phyloP scores from a whole-genome alignment of 2,797 vertebrate species.

The Gallirallus australis region DNA sequence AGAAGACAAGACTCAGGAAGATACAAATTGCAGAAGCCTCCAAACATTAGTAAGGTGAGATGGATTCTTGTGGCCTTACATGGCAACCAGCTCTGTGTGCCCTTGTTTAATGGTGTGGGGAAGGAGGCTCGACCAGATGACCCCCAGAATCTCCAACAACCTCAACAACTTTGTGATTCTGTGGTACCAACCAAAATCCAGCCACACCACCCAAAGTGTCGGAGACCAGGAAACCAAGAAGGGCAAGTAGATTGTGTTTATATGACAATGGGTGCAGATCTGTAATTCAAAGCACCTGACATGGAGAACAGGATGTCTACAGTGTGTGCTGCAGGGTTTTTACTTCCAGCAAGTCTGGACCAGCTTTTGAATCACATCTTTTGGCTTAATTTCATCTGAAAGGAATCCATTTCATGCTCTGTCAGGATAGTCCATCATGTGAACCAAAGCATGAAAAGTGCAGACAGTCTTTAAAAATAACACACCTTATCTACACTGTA shows the following conservation, averaged over 20 bases:
- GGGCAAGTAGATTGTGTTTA: neutral
- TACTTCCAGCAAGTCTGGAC: neutral
- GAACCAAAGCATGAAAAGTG: neutral
- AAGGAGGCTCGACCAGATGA: neutral
- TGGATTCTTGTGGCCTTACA: neutral
- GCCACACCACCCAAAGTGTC: accelerated
- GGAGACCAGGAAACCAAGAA: neutral
- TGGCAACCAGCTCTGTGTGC: accelerated
- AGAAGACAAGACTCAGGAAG: neutral
- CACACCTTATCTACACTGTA: neutral
- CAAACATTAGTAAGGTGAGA: neutral
- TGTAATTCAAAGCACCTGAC: neutral
- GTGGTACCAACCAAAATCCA: neutral
- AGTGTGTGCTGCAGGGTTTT: neutral
- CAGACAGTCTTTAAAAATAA: neutral
- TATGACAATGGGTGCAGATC: neutral
- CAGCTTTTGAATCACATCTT: neutral
- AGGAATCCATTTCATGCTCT: neutral
- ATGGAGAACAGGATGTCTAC: neutral
- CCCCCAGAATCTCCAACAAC: neutral
- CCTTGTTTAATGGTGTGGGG: accelerated
- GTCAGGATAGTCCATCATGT: neutral
- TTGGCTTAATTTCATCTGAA: neutral
- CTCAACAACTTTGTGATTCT: neutral
- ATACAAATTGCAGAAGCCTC: neutral